Base-by-base conservation (phyloP, 2,888 invertebrate species). In the Dryocosmus kuriphilus region DNA sequence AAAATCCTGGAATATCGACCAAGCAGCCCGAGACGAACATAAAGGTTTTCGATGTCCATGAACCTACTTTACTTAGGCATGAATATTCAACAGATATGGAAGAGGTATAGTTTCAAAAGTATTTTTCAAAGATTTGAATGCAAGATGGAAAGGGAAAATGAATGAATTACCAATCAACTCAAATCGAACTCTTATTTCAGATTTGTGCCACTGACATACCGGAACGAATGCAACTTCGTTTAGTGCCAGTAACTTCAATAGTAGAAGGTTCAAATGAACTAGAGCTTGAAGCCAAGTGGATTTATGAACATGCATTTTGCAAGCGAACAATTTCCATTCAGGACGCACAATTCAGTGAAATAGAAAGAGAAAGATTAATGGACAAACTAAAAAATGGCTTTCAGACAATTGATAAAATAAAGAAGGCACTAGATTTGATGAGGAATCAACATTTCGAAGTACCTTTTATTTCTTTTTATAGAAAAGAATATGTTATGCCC, bases 401-500 rank as follows among this genome's bases (percentile, higher is more conserved):
- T 84, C 95, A 90, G 93, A 95, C 96, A 0, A 93, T 97, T 32
- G 94, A 94, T 22, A 98, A 98, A 92, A 99, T 99, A 76, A 95
- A 96, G 65, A 97, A 98, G 91, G 97, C 98, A 0, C 92, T 99
- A 35, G 98, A 98, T 88, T 98, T 98, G 89, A 98, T 99, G 95
- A 93, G 99, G 60, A 98, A 98, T 90, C 97, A 98, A 89, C 96
- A 97, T 71, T 93, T 98, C 83, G 99, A 99, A 92, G 98, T 99
- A 62, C 99, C 99, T 0, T 99, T 99, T 92, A 99, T 99, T 86
- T 98, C 98, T 0, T 99, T 98, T 92, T 99, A 99, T 90, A 94
- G 99, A 46, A 99, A 99, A 91, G 99, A 99, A 91, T 98, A 98
- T 87, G 97, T 99, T 0, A 96, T 97, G 87, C 98, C 98, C 0